Evolutionary conservation across 1,140 invertebrate species (phyloP), one percentile per base, ranked within the genome.

Genomic region (Brachionus sp.): DNA sequence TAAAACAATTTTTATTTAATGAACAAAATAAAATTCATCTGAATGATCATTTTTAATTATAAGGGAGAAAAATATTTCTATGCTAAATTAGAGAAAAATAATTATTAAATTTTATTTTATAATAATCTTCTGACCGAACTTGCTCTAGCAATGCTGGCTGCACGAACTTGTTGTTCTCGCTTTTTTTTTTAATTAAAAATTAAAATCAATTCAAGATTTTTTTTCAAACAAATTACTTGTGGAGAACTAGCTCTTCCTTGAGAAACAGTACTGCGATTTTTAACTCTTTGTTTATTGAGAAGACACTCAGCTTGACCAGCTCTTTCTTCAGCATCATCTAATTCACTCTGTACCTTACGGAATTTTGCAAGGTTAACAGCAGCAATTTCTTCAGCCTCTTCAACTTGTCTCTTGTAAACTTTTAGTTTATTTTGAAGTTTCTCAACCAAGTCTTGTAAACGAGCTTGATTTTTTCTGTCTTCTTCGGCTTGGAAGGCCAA

Each of bases 391-490:
- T 98, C 96, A 85, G 96, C 96, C 90, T 98, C 97, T 88, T 98
- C 97, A 87, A 98, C 97, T 92, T 98, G 96, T 91, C 95, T 94
- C 93, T 98, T 98, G 93, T 98, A 98, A 85, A 94, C 95, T 92
- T 98, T 98, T 92, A 98, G 97, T 92, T 98, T 99, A 90, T 95
- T 94, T 92, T 98, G 96, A 77, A 98, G 92, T 92, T 98, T 98
- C 91, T 98, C 97, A 86, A 98, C 95, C 85, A 98, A 92, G 90
- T 98, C 96, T 90, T 97, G 95, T 92, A 97, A 95, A 87, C 95
- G 93, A 89, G 97, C 95, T 90, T 97, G 95, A 91, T 96, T 97
- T 92, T 98, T 98, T 89, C 95, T 93, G 90, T 98, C 95, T 89
- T 98, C 96, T 86, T 98, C 96, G 83, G 93, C 93, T 91, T 95